Evolutionary conservation across 2,797 vertebrate species (phyloP).

Genomic region (Falco biarmicus): DNA sequence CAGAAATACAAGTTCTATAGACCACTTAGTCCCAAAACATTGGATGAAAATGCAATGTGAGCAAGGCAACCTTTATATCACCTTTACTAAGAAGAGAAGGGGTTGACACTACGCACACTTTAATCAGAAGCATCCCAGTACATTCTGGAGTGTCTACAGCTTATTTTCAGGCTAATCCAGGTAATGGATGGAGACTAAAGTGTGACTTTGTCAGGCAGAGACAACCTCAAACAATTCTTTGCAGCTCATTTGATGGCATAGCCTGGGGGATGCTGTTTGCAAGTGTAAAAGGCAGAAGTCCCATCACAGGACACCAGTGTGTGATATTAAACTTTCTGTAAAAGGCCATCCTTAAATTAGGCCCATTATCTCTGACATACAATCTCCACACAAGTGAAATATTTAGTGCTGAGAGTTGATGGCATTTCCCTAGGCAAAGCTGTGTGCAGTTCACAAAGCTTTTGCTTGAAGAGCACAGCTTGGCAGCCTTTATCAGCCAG

Average conservation of each 20-base stretch:
- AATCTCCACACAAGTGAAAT: conserved; percentile 54
- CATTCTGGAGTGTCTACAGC: background rate
- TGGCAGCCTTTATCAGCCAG: background rate
- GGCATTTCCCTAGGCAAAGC: conserved; percentile 17
- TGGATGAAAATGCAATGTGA: background rate
- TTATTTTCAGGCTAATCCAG: background rate
- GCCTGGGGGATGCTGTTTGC: conserved; percentile 27
- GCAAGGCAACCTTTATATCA: background rate
- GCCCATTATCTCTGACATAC: conserved; percentile 50
- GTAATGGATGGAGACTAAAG: background rate
- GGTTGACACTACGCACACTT: background rate
- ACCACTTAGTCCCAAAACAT: background rate
- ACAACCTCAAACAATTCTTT: background rate
- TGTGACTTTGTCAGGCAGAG: background rate
- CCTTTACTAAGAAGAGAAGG: background rate
- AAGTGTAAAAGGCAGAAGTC: conserved; percentile 25
- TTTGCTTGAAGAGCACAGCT: background rate
- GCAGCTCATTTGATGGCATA: background rate
- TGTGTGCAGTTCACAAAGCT: background rate
- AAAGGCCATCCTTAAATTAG: conserved; percentile 61
- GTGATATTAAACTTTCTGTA: conserved; percentile 52
- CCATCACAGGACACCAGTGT: background rate
- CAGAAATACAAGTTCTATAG: background rate
- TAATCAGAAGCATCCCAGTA: background rate
- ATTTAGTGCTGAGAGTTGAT: conserved; percentile 46